phyloP scores from a whole-genome alignment of 2,113 vertebrate genomes.

The Oxygymnocypris stewartii region DNA sequence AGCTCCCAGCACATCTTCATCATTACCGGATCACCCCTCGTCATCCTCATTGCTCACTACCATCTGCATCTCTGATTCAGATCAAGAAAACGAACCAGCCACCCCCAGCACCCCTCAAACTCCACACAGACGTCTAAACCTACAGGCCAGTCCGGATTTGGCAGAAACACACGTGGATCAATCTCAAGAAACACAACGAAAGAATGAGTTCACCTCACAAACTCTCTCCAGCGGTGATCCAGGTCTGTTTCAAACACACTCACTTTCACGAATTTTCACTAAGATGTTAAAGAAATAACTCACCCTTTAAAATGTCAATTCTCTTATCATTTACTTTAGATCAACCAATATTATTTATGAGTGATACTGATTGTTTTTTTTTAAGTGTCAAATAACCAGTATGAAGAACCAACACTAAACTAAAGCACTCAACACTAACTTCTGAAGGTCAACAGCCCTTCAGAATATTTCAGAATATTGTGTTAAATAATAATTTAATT shows the following conservation, averaged over 20 bases:
- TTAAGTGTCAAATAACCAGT: background rate
- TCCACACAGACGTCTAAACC: conserved; percentile 50
- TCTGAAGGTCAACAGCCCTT: background rate
- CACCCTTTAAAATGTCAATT: background rate
- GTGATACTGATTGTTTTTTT: background rate
- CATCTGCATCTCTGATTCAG: conserved; percentile 28
- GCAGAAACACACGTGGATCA: background rate
- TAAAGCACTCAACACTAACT: background rate
- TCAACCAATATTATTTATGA: background rate
- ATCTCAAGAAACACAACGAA: conserved; percentile 44
- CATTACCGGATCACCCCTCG: conserved; percentile 10
- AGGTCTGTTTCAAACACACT: background rate
- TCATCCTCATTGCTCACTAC: conserved; percentile 25
- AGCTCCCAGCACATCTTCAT: conserved; percentile 37
- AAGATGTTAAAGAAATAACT: background rate
- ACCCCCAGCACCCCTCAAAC: conserved; percentile 49
- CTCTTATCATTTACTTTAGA: background rate
- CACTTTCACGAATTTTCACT: background rate
- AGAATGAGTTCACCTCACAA: background rate
- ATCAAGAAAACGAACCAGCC: conserved; percentile 22
- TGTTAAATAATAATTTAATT: too few species aligned
- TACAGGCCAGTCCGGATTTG: conserved; percentile 4
- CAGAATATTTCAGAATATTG: too few species aligned
- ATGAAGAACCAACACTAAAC: background rate
- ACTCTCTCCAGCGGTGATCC: background rate